Base-by-base conservation (phyloP, 2,113 vertebrate genomes). In the Ochotona princeps region DNA sequence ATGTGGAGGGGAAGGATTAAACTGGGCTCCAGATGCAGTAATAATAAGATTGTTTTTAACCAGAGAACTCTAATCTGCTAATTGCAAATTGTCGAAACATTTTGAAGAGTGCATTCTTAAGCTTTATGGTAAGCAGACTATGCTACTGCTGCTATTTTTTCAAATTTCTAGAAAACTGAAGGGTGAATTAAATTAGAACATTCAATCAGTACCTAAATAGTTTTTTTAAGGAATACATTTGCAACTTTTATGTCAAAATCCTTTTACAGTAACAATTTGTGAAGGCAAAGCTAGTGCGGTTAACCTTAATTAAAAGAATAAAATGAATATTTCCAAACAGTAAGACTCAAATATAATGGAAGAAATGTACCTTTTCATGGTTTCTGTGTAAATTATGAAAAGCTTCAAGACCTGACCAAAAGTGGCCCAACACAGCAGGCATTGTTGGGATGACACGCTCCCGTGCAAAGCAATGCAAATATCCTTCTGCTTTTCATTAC, bases 281-380 rank as follows among this genome's bases (percentile, higher is more conserved):
- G 66, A n/a, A 70, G 82, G 38, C 49, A 17, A 70, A 97, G 83
- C 11, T 1, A 85, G 63, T 66, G 57, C 57, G 89, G 47, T 80
- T 80, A 94, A 81, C 38, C 11, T 67, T 54, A 61, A 49, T 96
- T 91, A 60, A 79, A 82, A 93, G 72, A 92, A 47, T 82, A 35
- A 91, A 93, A 93, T 20, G 32, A 38, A 9, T 25, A 83, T 95
- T 97, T 96, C 61, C 75, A 72, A 95, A 88, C 49, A 70, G 47
- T 76, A 94, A 49, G 76, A 63, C 60, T 83, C 83, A 72, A 49
- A 35, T 9, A 74, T 92, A 76, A 91, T 96, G 66, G 38, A 75
- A 87, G 23, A 86, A 49, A 35, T 91, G 23, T 51, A 7, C 67
- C 38, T 89, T 91, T 92, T 95, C 63, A 74, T 57, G 38, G 82